These are phyloP conservation scores for Cladorhizidae sp. DNA, from an alignment of 37 sponge, comb jelly and placozoan species.

Conservation along the genomic window DNA sequence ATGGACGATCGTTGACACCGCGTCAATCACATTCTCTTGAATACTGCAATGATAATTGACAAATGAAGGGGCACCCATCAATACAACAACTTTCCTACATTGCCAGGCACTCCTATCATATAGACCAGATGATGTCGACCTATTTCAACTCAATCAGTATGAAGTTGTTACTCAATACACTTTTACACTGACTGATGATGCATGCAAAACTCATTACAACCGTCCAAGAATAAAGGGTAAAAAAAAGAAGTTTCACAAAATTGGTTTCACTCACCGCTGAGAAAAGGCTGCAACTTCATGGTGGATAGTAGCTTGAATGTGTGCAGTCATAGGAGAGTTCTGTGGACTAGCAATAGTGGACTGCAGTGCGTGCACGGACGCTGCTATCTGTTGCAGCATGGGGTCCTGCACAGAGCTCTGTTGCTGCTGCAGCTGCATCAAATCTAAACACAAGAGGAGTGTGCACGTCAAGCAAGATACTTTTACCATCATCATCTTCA, in stretches of 20 bases:
- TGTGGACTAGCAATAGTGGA: conserved; percentile 18
- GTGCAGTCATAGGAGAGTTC: conserved; percentile 22
- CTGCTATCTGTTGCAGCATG: conserved; percentile 32
- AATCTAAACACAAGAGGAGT: conserved; percentile 38
- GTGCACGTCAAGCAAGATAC: too few relatives aligned
- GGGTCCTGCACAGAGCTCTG: conserved; percentile 39
- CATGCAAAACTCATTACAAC: too few relatives aligned
- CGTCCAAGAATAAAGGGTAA: too few relatives aligned
- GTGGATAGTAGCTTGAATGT: conserved; percentile 22
- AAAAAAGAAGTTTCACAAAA: too few relatives aligned
- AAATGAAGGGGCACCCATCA: background rate
- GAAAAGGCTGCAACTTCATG: conserved; percentile 17
- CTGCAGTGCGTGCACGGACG: conserved; percentile 30
- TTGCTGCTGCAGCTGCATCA: conserved; percentile 55
- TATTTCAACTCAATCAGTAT: too few relatives aligned
- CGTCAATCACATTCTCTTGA: conserved; percentile 12
- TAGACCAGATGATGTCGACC: too few relatives aligned
- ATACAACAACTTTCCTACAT: too few relatives aligned
- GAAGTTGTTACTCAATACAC: too few relatives aligned
- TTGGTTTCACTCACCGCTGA: conserved; percentile 49
- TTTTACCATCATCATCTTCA: too few relatives aligned
- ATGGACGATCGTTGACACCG: conserved; percentile 3
- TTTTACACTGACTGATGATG: too few relatives aligned
- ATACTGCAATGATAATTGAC: background rate
- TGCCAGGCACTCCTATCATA: too few relatives aligned